Conservation (phyloP, 2,888 invertebrate species). For the Drosophila picticornis region DNA sequence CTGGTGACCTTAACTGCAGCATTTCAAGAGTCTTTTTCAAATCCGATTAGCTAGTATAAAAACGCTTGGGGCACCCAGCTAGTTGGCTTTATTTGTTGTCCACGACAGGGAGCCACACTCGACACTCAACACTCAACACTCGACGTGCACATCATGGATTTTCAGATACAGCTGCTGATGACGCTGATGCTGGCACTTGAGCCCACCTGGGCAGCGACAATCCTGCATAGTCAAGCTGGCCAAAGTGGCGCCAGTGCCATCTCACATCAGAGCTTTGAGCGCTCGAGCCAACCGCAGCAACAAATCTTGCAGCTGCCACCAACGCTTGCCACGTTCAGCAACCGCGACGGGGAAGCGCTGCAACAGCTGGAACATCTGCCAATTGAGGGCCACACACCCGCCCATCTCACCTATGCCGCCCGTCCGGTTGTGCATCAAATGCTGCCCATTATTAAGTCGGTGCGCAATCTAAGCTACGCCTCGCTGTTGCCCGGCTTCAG, state of each 20-base stretch:
- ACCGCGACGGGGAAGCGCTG: background rate
- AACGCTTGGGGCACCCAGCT: constrained; percentile 53
- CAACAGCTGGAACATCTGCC: constrained; percentile 8
- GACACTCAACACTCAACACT: constrained; percentile 43
- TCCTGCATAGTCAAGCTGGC: constrained; percentile 77
- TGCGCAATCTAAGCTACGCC: constrained; percentile 63
- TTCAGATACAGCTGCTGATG: constrained; percentile 1
- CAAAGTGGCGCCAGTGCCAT: constrained; percentile 78
- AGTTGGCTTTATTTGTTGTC: constrained; percentile 61
- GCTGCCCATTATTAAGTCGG: constrained; percentile 66
- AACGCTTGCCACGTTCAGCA: constrained; percentile 42
- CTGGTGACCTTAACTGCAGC: constrained; percentile 55
- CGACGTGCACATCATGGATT: constrained; percentile 42
- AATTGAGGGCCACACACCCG: constrained; percentile 53
- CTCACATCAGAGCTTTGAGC: constrained; percentile 87
- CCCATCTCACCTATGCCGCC: constrained; percentile 70
- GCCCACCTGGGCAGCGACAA: constrained; percentile 43
- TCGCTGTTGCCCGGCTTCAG: constrained; percentile 49
- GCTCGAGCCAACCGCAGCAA: constrained; percentile 59
- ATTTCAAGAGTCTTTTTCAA: constrained; percentile 57
- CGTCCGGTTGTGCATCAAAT: constrained; percentile 66
- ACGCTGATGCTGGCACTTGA: constrained; percentile 22
- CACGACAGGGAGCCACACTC: constrained; percentile 11
- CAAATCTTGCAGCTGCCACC: background rate
- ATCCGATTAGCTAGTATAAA: constrained; percentile 60